These are phyloP conservation scores for Pica pica DNA, from an alignment of 2,113 vertebrate species.

Conservation along the genomic window DNA sequence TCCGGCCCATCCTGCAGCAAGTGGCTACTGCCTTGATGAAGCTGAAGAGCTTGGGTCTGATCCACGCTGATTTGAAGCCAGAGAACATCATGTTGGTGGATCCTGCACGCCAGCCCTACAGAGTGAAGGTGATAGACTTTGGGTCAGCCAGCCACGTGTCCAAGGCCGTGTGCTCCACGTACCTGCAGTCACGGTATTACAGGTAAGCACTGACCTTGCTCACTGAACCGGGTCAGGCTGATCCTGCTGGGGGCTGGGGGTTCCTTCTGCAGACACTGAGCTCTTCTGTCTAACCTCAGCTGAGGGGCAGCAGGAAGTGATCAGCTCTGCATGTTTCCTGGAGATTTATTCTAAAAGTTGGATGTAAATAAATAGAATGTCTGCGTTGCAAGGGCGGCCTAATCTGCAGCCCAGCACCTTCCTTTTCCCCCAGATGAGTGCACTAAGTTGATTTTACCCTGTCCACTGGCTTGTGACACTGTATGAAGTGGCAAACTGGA, in stretches of 20 bases:
- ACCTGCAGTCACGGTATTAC: slow-evolving; percentile 96
- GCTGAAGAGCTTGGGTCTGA: slow-evolving; percentile 93
- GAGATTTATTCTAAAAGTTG: not conserved
- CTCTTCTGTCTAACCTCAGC: not conserved
- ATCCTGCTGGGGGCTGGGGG: not conserved
- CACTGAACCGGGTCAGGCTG: not conserved
- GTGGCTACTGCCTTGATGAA: slow-evolving; percentile 96
- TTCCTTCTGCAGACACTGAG: not conserved
- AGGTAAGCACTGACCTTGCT: slow-evolving; percentile 70
- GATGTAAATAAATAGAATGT: not conserved
- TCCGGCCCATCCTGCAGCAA: slow-evolving; percentile 95
- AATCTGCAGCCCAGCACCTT: not conserved
- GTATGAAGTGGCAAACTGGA: not conserved
- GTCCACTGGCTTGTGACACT: not conserved
- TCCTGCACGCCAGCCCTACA: slow-evolving; percentile 90
- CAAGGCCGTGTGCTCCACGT: slow-evolving; percentile 96
- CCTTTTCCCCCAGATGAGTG: not conserved
- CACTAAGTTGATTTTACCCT: not conserved
- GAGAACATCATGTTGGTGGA: slow-evolving; percentile 99
- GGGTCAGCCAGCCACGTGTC: slow-evolving; percentile 97
- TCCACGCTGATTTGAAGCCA: slow-evolving; percentile 95
- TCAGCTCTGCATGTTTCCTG: not conserved
- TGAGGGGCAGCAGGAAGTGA: not conserved
- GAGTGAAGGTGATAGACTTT: slow-evolving; percentile 97
- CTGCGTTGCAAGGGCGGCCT: not conserved